Evolutionary conservation across 2,888 invertebrate species (phyloP), one percentile per base, ranked within the genome.

Genomic region (Mesorhabditis spiculigera): DNA sequence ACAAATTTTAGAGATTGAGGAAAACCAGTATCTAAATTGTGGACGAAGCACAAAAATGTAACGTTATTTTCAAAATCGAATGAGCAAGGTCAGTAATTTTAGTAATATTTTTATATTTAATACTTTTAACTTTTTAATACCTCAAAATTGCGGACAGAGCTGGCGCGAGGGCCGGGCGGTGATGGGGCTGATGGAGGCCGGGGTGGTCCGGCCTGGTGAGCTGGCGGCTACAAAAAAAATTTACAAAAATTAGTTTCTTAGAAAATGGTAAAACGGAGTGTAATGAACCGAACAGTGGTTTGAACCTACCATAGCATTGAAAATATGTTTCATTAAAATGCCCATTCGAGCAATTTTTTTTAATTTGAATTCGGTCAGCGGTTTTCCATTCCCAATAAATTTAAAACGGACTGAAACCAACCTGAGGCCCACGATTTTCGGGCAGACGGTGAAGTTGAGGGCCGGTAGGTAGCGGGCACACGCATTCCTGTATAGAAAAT

Each of bases 391-490:
- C 28, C 28, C 28, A 28, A 28, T 28, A 28, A 28, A 28, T 28
- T 28, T 28, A 28, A 28, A 28, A 28, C 28, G 28, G 28, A 28
- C 28, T 28, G 28, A 28, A 28, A 28, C 28, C 28, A 28, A 28
- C 28, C 28, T 28, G 28, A 28, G 28, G 28, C 28, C 28, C 28
- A 28, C 28, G 28, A 28, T 28, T 28, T 28, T 28, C 28, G 58
- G 58, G n/a, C n/a, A 13, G 58, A 13, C n/a, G 58, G 42, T 42
- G 68, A 4, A 50, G 58, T 50, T 10, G n/a, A 13, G 58, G 58
- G 58, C 58, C 68, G 64, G 45, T 43, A 16, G 70, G 65, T 16
- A 80, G 64, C 41, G 84, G 84, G 69, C 84, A 84, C 41, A 81
- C 81, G 70, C 84, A 84, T 70, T 84, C 84, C 70, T 76, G 71